Evolutionary conservation across 1,140 invertebrate genomes (phyloP), one percentile per base, ranked within the genome.

Genomic region (Apis dorsata): DNA sequence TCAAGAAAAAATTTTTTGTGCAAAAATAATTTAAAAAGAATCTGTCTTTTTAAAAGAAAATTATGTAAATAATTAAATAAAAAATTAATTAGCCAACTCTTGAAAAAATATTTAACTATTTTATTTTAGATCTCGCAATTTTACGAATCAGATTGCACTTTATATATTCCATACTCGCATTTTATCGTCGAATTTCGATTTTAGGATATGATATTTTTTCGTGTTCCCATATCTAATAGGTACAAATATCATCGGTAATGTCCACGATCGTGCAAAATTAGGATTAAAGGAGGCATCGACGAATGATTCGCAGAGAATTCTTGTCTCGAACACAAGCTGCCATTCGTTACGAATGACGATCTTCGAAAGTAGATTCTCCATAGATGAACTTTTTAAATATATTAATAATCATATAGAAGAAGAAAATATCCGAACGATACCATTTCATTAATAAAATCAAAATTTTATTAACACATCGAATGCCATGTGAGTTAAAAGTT

Each of bases 161-260:
- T 51, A 13, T n/a, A 44, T 28, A 19, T 71, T 71, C 49, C 17
- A n/a, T 21, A 49, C 44, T 70, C 69, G 34, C 66, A 69, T 11
- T n/a, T 9, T 15, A 65, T 24, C 17, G 19, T 65, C 63, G 51
- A 68, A n/a, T 68, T 78, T 57, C 28, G 24, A 49, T 7, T 44
- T 44, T 8, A 19, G 44, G n/a, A 63, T 34, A 44, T 44, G 4
- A 1, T n/a, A 19, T 19, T 17, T 8, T 2, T 19, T 59, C 57
- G 21, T 17, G 24, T 28, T 53, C 49, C 9, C 60, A 24, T 11
- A 60, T 21, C 10, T 10, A n/a, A 28, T 63, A 51, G 55, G 68
- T 79, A 79, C 77, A 79, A 79, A 79, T 63, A n/a, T 63, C 57
- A 71, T 71, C 68, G 57, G 13, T 63, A 28, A 69, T 44, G n/a